These are phyloP conservation scores for Diplosoma virens DNA, from an alignment of 23 tunicate genomes.

Conservation along the genomic window DNA sequence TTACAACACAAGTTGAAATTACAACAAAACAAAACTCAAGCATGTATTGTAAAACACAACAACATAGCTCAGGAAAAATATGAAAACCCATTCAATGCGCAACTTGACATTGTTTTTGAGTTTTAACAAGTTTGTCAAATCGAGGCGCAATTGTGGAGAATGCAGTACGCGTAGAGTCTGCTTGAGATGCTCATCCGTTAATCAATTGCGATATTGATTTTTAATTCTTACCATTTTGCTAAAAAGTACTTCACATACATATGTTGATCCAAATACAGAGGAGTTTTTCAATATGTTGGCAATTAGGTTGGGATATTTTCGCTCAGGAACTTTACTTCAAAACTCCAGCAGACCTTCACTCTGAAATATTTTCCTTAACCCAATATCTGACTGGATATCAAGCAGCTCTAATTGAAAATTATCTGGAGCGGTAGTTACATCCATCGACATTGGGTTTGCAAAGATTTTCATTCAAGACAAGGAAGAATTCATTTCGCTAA, in stretches of 20 bases:
- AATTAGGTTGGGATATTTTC: constrained; percentile 46
- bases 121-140: constrained; percentile 22
- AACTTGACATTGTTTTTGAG: constrained; percentile 28
- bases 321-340: constrained; percentile 60
- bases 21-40: constrained; percentile 15
- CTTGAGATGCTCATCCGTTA: constrained; percentile 54
- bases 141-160: constrained; percentile 38
- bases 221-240: constrained; percentile 61
- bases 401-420: constrained; percentile 59
- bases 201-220: constrained; percentile 49
- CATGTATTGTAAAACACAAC: constrained; percentile 13
- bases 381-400: constrained; percentile 58
- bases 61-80: not conserved
- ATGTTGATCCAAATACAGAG: constrained; percentile 61
- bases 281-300: constrained; percentile 44
- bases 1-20: not conserved
- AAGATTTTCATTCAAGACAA: constrained; percentile 45
- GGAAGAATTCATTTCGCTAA: constrained; percentile 14
- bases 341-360: constrained; percentile 43
- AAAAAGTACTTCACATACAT: constrained; percentile 63
- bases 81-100: constrained; percentile 1
- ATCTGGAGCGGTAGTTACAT: constrained; percentile 40
- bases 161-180: constrained; percentile 39
- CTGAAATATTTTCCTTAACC: constrained; percentile 48
- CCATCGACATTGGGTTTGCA: constrained; percentile 36